Evolutionary conservation across 1,140 invertebrate species (phyloP).

Genomic region (Saccostrea echinata): DNA sequence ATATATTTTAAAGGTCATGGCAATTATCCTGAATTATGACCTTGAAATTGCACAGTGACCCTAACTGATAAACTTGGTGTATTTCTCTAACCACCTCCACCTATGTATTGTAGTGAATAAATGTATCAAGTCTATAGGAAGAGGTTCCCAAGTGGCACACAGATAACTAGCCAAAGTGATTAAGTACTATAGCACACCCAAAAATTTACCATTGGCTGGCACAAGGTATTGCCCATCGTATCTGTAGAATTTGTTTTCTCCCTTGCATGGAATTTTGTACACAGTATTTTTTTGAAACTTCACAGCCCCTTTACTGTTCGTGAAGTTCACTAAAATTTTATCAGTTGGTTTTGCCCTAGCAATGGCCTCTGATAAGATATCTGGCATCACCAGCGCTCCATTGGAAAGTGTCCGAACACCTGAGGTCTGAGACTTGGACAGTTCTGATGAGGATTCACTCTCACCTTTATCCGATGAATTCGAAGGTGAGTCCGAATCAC

Average conservation of each 20-base stretch:
- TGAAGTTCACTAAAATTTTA: background rate
- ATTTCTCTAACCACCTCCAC: too few species aligned
- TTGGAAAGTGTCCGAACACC: background rate
- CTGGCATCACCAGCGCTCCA: background rate
- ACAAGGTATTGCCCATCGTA: background rate
- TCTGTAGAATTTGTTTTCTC: background rate
- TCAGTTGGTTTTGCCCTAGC: background rate
- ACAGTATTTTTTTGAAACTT: background rate
- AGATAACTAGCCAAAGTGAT: too few species aligned
- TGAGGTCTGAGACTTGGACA: background rate
- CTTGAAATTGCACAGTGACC: too few species aligned
- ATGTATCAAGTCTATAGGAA: too few species aligned
- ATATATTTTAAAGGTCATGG: background rate
- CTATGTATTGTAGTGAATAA: too few species aligned
- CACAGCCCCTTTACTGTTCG: background rate
- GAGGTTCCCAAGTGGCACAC: too few species aligned
- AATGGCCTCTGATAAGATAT: background rate
- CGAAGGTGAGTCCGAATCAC: conserved; percentile 5
- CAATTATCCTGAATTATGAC: background rate
- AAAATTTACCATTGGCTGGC: background rate
- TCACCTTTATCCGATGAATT: background rate
- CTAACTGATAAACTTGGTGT: too few species aligned
- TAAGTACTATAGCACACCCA: too few species aligned
- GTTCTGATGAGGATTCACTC: background rate
- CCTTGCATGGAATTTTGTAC: background rate